Evolutionary conservation across 2,888 invertebrate genomes (phyloP), one percentile per base, ranked within the genome.

Genomic region (Protodeltote pygarga): DNA sequence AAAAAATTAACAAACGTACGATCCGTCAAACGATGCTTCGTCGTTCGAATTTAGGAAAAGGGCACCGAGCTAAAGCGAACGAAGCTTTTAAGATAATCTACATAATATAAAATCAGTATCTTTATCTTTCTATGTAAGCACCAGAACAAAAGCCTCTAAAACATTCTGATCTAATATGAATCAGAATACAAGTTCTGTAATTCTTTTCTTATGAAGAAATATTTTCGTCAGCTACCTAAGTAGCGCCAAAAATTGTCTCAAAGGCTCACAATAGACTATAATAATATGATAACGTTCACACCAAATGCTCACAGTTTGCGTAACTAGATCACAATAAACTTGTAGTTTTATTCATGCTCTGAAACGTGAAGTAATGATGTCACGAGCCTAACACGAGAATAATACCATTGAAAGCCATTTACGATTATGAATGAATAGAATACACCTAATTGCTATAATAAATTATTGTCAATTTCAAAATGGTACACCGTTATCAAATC

Each of bases 281-380:
- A 52, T 40, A 25, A 13, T 31, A 35, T 16, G 21, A 39, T 42
- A 52, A 52, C 25, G 13, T 35, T n/a, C 41, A 48, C 23, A 29
- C 10, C 19, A 32, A 58, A 58, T 45, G 63, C 24, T 48, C 27
- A 29, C 27, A 3, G 24, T 23, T 60, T 38, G 39, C 35, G 45
- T 45, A 59, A 62, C n/a, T 45, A 24, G n/a, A n/a, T 29, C 14
- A 35, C 47, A 47, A 59, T 33, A 35, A 64, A 49, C 58, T 19
- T 9, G 10, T 35, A 28, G 6, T 15, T 46, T 35, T 49, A 33
- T 48, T 15, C 45, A 62, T 40, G 62, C 46, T 65, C 66, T 50
- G 62, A 49, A 60, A 55, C 46, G 23, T 32, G 19, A 40, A 39
- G 17, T 38, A 31, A 57, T 32, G 27, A 37, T 42, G 29, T 44